Evolutionary conservation across 2,113 vertebrate species (phyloP).

Genomic region (Anhinga rufa): DNA sequence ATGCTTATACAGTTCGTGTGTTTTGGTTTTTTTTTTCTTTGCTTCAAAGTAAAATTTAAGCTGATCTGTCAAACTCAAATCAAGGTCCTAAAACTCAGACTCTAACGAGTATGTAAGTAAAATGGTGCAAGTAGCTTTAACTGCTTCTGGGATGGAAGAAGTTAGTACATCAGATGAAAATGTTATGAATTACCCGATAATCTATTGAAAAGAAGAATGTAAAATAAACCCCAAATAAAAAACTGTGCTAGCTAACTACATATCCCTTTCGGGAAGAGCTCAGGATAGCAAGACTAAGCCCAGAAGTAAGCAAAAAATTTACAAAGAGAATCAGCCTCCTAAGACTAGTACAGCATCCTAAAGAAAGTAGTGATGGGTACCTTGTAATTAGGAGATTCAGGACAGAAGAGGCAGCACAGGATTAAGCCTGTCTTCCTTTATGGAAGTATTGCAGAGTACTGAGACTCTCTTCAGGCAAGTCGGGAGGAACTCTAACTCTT

Average conservation of each 20-base stretch:
- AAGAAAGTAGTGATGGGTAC: not conserved
- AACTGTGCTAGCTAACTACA: not conserved
- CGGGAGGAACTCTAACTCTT: not conserved
- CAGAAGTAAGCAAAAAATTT: not conserved
- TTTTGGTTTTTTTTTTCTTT: not conserved
- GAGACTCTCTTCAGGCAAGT: not conserved
- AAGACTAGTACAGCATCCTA: not conserved
- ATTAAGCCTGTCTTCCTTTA: not conserved
- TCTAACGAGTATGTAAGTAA: not conserved
- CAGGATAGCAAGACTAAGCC: not conserved
- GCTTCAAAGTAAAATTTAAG: conserved; percentile 34
- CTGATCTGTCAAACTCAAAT: conserved; percentile 37
- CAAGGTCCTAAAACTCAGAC: not conserved
- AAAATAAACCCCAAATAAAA: not conserved
- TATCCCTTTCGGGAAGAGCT: not conserved
- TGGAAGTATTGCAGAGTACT: not conserved
- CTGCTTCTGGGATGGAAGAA: not conserved
- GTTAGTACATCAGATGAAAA: not conserved
- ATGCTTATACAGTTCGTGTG: not conserved
- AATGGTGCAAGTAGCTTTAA: not conserved
- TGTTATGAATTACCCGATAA: not conserved
- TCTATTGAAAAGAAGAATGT: not conserved
- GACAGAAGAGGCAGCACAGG: not conserved
- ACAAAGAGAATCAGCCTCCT: not conserved
- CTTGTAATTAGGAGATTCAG: not conserved